Evolutionary conservation across 2,113 vertebrate genomes (phyloP), one percentile per base, ranked within the genome.

Genomic region (Paradoxurus hermaphroditus): DNA sequence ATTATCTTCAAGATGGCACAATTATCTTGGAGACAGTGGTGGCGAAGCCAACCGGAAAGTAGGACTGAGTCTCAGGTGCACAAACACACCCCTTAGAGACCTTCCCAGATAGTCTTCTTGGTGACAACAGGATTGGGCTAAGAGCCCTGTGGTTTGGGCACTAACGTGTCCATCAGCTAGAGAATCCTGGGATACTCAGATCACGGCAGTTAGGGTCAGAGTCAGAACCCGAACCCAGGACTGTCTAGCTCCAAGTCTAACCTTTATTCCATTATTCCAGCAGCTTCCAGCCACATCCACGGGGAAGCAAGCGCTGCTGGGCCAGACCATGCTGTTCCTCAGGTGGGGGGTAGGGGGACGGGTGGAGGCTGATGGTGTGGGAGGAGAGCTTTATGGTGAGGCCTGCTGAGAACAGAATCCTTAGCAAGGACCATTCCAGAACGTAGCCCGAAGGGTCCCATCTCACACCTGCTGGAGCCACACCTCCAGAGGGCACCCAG

Each of bases 261-360:
- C 41, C 51, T 36, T 81, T 62, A 75, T 90, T 39, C 84, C 13
- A 18, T 7, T 7, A 49, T 34, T 51, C 56, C 36, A 78, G 72
- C 15, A 91, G 82, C 53, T 96, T 81, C 68, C 68, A 78, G 14
- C 34, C 44, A 70, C 29, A 31, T 46, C 14, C 11, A 12, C 1
- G n/a, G 34, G n/a, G 39, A 67, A 70, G 39, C 5, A 73, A 46
- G 62, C 34, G 0, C 21, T 68, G n/a, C 62, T 49, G 53, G 25
- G 15, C 62, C 62, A 27, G 63, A 1, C 16, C 6, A 0, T 6
- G 18, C 59, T 53, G 7, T n/a, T 14, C 27, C 1, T 1, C 21
- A 86, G 84, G 13, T 91, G 12, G 41, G 12, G 15, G 46, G 53
- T 18, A 1, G 21, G 21, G 7, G 7, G 21, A 18, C 21, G 56